phyloP scores from a whole-genome alignment of 2,797 vertebrate species.

The Periophthalmus magnuspinnatus region DNA sequence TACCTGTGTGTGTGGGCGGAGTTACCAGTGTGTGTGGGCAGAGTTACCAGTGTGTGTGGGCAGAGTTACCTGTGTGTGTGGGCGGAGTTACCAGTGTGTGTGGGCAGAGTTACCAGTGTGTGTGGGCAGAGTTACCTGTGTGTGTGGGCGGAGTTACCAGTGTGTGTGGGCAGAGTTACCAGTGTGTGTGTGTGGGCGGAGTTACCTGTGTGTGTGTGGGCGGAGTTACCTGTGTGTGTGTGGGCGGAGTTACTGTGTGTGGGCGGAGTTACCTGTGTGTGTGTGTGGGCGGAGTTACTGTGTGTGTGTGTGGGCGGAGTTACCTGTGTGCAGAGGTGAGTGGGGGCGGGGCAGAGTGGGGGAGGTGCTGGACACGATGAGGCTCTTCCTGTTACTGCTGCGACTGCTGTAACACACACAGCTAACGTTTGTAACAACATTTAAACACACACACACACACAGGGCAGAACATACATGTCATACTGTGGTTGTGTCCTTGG shows the following conservation, averaged over 20 bases:
- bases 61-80: too few species aligned
- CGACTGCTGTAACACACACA: constrained; percentile 84
- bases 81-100: too few species aligned
- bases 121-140: too few species aligned
- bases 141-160: too few species aligned
- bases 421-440: not conserved
- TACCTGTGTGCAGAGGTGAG: constrained; percentile 94
- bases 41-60: too few species aligned
- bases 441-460: not conserved
- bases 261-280: not conserved
- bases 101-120: not conserved
- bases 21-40: too few species aligned
- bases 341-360: constrained; percentile 93
- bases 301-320: constrained; percentile 39
- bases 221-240: not conserved
- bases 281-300: not conserved
- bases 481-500: too few species aligned
- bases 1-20: too few species aligned
- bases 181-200: constrained; percentile 4
- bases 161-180: not conserved
- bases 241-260: not conserved
- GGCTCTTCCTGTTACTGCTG: constrained; percentile 95
- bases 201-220: not conserved
- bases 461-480: not conserved
- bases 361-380: constrained; percentile 96